Evolutionary conservation across 2,797 vertebrate genomes (phyloP).

Genomic region (Iguana delicatissima): DNA sequence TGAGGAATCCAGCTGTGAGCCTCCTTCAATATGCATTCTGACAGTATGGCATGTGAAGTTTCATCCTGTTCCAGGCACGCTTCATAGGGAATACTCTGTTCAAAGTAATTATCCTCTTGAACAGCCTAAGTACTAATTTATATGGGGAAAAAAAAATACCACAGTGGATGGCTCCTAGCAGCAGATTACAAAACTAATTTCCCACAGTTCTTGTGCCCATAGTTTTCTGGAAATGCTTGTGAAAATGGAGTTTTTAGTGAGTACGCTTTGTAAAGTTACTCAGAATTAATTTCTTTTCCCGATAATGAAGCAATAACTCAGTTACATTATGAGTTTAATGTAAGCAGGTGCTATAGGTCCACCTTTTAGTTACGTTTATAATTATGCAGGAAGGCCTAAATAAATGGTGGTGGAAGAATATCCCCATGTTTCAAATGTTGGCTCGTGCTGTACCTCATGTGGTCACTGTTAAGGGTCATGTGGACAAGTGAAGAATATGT

Average conservation of each 20-base stretch:
- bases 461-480: too few species aligned
- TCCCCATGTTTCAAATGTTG: too few species aligned
- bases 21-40: conserved; percentile 60
- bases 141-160: conserved; percentile 34
- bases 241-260: conserved; percentile 59
- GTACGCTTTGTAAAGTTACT: not conserved
- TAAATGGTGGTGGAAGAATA: not conserved
- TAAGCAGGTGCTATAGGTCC: not conserved
- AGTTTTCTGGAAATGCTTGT: conserved; percentile 55
- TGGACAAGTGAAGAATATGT: not conserved
- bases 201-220: conserved; percentile 49
- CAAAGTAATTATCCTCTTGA: conserved; percentile 71
- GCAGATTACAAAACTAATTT: conserved; percentile 66
- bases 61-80: conserved; percentile 67
- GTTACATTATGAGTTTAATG: not conserved
- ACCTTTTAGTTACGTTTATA: too few species aligned
- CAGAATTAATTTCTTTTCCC: not conserved
- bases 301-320: not conserved
- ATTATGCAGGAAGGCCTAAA: not conserved
- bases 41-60: conserved; percentile 55
- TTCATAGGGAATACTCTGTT: conserved; percentile 71
- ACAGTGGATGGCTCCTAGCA: conserved; percentile 57
- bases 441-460: too few species aligned
- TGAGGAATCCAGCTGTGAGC: conserved; percentile 69
- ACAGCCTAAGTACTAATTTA: conserved; percentile 62